A percentile compares a stretch with the other conserved stretches of the same genome.
phyloP scores from a whole-genome alignment of 2,888 invertebrate species.

The Drosophila silvestris region DNA sequence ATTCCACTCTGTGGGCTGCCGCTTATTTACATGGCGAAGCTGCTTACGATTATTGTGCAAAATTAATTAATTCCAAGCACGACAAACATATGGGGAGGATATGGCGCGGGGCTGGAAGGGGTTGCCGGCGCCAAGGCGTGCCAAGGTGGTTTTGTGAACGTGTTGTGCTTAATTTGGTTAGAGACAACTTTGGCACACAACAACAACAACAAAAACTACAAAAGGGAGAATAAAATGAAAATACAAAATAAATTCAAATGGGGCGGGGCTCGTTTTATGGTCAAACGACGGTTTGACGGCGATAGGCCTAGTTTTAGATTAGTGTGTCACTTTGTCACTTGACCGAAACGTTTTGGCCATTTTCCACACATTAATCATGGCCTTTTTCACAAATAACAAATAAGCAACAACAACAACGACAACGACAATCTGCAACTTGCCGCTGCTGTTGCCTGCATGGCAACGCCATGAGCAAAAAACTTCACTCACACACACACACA shows the following conservation, averaged over 20 bases:
- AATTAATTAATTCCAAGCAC: slow-evolving; percentile 71
- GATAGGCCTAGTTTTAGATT: slow-evolving; percentile 49
- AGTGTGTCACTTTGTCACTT: slow-evolving; percentile 57
- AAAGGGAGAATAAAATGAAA: slow-evolving; percentile 1
- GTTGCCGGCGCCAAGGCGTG: slow-evolving; percentile 32
- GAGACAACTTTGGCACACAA: slow-evolving; percentile 8
- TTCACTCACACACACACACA: slow-evolving; percentile 25
- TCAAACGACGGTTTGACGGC: slow-evolving; percentile 36
- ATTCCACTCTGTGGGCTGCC: slow-evolving; percentile 24
- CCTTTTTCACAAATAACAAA: slow-evolving; percentile 47
- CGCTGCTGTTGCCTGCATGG: slow-evolving; percentile 63
- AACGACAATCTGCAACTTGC: slow-evolving; percentile 43
- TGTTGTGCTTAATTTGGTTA: slow-evolving; percentile 54
- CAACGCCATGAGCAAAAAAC: slow-evolving; percentile 65
- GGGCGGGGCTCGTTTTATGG: slow-evolving; percentile 58
- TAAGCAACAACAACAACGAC: slow-evolving; percentile 9
- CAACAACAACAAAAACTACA: background rate
- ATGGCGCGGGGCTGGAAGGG: background rate
- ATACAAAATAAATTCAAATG: slow-evolving; percentile 35
- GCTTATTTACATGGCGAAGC: slow-evolving; percentile 60
- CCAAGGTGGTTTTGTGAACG: slow-evolving; percentile 26
- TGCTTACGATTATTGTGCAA: slow-evolving; percentile 63
- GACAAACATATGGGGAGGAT: slow-evolving; percentile 28
- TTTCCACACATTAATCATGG: slow-evolving; percentile 64
- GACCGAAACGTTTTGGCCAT: slow-evolving; percentile 42